Percentiles rank a stretch among this genome's conserved stretches.
Evolutionary conservation across 2,797 vertebrate species (phyloP).

Genomic region (Myotis findleyi): DNA sequence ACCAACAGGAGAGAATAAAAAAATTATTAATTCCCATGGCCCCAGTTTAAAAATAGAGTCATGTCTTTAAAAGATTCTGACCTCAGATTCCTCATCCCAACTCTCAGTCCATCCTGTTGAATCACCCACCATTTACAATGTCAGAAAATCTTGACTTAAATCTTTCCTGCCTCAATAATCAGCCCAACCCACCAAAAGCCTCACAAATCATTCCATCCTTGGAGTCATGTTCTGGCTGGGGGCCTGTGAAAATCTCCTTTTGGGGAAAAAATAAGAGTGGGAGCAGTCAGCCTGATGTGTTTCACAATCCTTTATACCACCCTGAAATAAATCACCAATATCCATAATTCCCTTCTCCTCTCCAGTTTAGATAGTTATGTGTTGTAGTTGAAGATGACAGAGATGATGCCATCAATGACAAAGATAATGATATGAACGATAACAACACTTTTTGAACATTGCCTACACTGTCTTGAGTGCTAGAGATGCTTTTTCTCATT

Average conservation of each 20-base stretch:
- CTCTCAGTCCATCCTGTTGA: background rate
- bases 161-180: constrained; percentile 34
- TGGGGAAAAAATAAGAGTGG: background rate
- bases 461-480: background rate
- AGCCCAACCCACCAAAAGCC: constrained; percentile 29
- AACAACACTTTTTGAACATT: background rate
- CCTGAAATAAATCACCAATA: constrained; percentile 1
- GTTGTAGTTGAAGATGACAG: background rate
- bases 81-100: constrained; percentile 18
- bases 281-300: background rate
- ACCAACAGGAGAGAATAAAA: background rate
- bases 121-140: constrained; percentile 51
- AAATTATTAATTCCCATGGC: constrained; percentile 3
- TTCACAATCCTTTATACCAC: background rate
- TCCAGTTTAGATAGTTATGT: background rate
- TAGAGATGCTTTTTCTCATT: background rate
- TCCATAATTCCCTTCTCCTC: background rate
- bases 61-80: constrained; percentile 43
- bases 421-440: background rate
- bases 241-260: constrained; percentile 20
- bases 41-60: constrained; percentile 19
- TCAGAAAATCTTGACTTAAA: constrained; percentile 44
- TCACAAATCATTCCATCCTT: constrained; percentile 15
- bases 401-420: background rate
- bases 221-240: constrained; percentile 16